Evolutionary conservation across 2,797 vertebrate species (phyloP), one percentile per base, ranked within the genome.

Genomic region (Sarcoramphus papa): DNA sequence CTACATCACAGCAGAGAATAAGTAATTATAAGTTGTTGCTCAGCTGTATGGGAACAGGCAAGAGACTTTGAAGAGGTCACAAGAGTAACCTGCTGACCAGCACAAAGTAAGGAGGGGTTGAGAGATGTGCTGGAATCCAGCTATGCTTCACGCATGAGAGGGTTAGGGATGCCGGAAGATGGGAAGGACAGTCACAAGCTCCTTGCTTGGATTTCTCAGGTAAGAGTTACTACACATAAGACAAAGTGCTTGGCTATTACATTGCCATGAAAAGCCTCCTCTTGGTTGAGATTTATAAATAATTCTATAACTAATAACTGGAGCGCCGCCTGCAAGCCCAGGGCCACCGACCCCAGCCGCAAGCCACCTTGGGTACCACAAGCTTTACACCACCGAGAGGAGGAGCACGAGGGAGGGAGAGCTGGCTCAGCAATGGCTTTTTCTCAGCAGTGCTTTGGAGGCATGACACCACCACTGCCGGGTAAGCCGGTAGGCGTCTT

Each of bases 371-470:
- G 5, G 2, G 17, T 9, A 50, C 22, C 40, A 68, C 0, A 4
- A 57, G 30, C 23, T 41, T 67, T 35, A 35, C 60, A 50, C 2
- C 45, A 23, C 7, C 0, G 0, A 33, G 43, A 30, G 30, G 24
- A 77, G 37, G 12, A 63, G 20, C 35, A 21, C 1, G 4, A 63
- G 50, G 37, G 23, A 69, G 51, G 28, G 9, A 64, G 72, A 72
- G 19, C 16, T 67, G 60, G 48, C 67, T 68, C 40, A 24, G 70
- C 47, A 23, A 7, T 2, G 8, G 40, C 37, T 37, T 50, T 35
- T 45, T 28, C 47, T 70, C 75, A 43, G 76, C 6, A 6, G 2
- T 12, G 28, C n/a, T 89, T 50, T 18, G 48, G n/a, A 91, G 68
- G 63, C 33, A 67, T 0, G 2, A 10, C 54, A 80, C 11, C 73